These are phyloP conservation scores for Cryptoleucopteryx plumbea DNA, from an alignment of 2,113 vertebrate genomes.

Conservation along the genomic window DNA sequence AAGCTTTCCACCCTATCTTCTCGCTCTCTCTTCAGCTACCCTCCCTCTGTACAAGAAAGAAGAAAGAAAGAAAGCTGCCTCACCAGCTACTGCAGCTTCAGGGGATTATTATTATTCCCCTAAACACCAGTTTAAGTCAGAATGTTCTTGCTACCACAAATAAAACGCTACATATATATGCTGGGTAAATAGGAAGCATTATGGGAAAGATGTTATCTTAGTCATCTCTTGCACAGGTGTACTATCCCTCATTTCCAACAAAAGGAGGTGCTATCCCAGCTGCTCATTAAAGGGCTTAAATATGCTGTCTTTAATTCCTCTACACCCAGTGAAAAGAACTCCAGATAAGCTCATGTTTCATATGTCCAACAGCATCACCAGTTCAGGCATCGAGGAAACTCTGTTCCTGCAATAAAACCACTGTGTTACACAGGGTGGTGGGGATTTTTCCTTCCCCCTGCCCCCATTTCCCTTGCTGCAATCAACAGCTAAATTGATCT, in stretches of 20 bases:
- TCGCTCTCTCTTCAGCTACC: not conserved
- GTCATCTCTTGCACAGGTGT: not conserved
- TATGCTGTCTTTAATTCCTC: not conserved
- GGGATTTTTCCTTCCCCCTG: not conserved
- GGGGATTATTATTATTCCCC: not conserved
- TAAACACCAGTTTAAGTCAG: not conserved
- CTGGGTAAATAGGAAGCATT: not conserved
- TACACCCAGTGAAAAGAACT: not conserved
- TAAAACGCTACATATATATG: not conserved
- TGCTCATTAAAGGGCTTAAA: not conserved
- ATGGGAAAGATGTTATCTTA: not conserved
- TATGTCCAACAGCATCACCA: not conserved
- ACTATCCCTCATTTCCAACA: not conserved
- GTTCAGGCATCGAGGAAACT: not conserved
- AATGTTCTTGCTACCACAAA: not conserved
- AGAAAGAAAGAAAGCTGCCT: not conserved
- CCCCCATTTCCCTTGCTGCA: not conserved
- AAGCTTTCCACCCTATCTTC: not conserved
- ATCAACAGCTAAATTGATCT: slow-evolving; percentile 56
- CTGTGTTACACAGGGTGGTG: not conserved
- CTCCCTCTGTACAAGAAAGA: not conserved
- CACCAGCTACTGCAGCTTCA: not conserved
- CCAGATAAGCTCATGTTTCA: not conserved
- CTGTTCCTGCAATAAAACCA: not conserved
- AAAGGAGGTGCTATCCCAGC: not conserved